Percentiles rank a stretch among this genome's conserved stretches.
These are phyloP conservation scores for Uromys caudimaculatus DNA, from an alignment of 2,797 vertebrate species.

Conservation along the genomic window DNA sequence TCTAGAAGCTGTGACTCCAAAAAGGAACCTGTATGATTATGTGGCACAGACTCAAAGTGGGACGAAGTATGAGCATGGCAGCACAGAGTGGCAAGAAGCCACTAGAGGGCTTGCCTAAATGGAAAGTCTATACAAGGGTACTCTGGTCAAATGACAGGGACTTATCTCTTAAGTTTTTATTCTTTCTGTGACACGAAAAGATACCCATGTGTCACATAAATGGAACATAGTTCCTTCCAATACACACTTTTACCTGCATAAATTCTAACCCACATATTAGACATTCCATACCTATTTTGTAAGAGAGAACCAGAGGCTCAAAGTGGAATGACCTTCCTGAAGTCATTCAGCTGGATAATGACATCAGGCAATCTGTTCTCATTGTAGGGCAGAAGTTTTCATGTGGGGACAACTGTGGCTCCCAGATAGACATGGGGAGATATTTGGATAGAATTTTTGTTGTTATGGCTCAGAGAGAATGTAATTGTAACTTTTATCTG, in stretches of 20 bases:
- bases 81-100: neutral
- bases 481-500: too few species aligned
- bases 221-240: too few species aligned
- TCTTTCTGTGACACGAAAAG: neutral
- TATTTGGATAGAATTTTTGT: neutral
- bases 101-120: neutral
- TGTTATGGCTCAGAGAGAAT: neutral
- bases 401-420: neutral
- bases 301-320: constrained; percentile 25
- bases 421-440: neutral
- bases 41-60: constrained; percentile 25
- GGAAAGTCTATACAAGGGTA: neutral
- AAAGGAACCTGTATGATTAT: neutral
- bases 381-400: neutral
- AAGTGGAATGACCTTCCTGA: neutral
- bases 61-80: neutral
- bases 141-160: neutral
- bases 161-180: neutral
- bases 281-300: neutral
- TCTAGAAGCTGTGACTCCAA: constrained; percentile 51
- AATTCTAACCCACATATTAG: neutral
- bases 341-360: neutral
- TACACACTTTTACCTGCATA: neutral
- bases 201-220: too few species aligned
- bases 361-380: neutral